These are phyloP conservation scores for Agrochola lychnidis DNA, from an alignment of 2,888 invertebrate species.

Conservation along the genomic window DNA sequence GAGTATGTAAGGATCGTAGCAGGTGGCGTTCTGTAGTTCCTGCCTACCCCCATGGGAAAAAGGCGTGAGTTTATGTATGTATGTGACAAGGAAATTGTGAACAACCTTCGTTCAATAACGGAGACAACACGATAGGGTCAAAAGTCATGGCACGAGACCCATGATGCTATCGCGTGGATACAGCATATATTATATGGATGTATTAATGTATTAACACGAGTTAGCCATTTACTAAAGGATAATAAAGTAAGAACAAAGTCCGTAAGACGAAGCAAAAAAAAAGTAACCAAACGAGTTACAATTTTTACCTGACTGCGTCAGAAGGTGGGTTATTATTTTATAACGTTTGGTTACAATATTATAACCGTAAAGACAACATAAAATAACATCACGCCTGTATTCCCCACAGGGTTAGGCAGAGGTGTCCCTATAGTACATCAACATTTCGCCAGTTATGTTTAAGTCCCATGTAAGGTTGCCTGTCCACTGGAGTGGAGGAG, in stretches of 20 bases:
- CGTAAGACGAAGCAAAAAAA: slow-evolving; percentile 5
- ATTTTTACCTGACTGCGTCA: background rate
- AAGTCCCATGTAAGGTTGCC: no score
- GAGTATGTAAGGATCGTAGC: background rate
- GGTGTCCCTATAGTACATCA: background rate
- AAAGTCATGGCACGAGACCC: slow-evolving; percentile 44
- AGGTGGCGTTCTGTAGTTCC: background rate
- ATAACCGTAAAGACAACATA: background rate
- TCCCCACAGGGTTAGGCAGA: background rate
- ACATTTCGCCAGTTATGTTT: background rate
- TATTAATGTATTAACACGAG: slow-evolving; percentile 25
- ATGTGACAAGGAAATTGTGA: slow-evolving; percentile 28
- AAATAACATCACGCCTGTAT: background rate
- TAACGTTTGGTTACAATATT: background rate
- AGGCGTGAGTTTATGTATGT: background rate
- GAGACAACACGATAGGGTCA: slow-evolving; percentile 34
- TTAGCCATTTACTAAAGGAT: slow-evolving; percentile 27
- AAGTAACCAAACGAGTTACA: background rate
- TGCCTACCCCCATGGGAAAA: background rate
- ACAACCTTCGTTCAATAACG: slow-evolving; percentile 35
- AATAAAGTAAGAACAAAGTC: slow-evolving; percentile 40
- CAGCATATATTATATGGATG: slow-evolving; percentile 7
- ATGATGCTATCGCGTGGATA: slow-evolving; percentile 26
- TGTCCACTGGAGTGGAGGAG: no score
- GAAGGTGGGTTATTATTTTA: background rate